These are phyloP conservation scores for Coregonus sp. DNA, from an alignment of 2,797 vertebrate genomes.

Conservation along the genomic window DNA sequence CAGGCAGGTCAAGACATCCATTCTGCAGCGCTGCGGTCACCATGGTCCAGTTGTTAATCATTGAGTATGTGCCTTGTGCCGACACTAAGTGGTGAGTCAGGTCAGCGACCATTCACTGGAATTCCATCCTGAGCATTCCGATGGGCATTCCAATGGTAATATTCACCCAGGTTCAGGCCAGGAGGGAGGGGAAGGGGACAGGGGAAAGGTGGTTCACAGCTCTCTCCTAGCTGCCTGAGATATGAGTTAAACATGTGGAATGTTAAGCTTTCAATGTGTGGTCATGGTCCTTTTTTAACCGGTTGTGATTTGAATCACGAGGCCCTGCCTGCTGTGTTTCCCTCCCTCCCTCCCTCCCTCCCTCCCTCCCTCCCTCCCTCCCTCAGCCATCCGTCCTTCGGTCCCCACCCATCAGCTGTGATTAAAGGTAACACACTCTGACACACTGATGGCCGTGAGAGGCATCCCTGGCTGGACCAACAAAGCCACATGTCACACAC, in stretches of 20 bases:
- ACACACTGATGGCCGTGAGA: conserved; percentile 78
- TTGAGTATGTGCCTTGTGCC: conserved; percentile 66
- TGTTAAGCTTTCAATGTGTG: conserved; percentile 80
- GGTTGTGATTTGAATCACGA: conserved; percentile 76
- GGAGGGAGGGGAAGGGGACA: conserved; percentile 44
- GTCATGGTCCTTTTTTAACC: conserved; percentile 73
- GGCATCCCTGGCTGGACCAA: conserved; percentile 71
- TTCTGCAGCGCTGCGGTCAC: conserved; percentile 61
- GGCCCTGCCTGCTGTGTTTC: conserved; percentile 57
- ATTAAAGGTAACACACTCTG: conserved; percentile 75
- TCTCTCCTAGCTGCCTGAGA: conserved; percentile 61
- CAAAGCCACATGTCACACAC: conserved; percentile 77
- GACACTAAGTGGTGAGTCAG: conserved; percentile 71
- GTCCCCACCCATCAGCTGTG: conserved; percentile 66
- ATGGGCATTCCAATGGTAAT: conserved; percentile 68
- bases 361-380: conserved; percentile 46
- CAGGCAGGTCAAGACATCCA: conserved; percentile 60
- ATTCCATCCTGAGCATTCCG: conserved; percentile 76
- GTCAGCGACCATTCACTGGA: conserved; percentile 73
- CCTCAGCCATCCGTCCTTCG: neutral
- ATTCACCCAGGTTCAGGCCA: conserved; percentile 68
- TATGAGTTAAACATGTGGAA: conserved; percentile 78
- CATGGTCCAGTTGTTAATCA: conserved; percentile 72
- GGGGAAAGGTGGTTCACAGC: conserved; percentile 4
- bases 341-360: conserved; percentile 52